Evolutionary conservation across 2,888 invertebrate genomes (phyloP).

Genomic region (Philereme transversata): DNA sequence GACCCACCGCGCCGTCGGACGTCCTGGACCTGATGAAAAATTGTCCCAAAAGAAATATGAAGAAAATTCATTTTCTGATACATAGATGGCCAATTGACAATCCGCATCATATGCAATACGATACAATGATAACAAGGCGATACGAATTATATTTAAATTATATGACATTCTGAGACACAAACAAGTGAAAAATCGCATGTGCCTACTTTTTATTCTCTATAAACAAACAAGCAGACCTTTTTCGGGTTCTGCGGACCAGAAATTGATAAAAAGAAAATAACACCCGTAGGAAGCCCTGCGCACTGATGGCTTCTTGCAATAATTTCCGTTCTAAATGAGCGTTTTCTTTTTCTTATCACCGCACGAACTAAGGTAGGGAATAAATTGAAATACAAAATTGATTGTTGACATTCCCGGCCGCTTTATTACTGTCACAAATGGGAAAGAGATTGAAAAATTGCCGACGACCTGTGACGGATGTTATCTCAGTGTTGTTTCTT

Average conservation of each 20-base stretch:
- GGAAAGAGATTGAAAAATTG: conserved; percentile 80
- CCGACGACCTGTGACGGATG: conserved; percentile 67
- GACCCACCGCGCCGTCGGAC: too few relatives aligned
- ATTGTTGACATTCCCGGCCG: conserved; percentile 83
- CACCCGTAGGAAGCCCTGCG: conserved; percentile 61
- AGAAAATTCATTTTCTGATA: too few relatives aligned
- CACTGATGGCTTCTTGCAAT: conserved; percentile 83
- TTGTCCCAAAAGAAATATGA: too few relatives aligned
- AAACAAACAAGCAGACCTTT: neutral
- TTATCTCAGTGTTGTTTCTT: conserved; percentile 55
- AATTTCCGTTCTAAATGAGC: conserved; percentile 84
- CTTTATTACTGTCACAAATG: conserved; percentile 84
- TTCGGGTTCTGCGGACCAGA: conserved; percentile 4
- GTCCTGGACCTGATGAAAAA: too few relatives aligned
- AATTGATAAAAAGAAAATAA: conserved; percentile 48
- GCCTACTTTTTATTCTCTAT: neutral
- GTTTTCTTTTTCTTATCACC: conserved; percentile 83
- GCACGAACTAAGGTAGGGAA: conserved; percentile 82
- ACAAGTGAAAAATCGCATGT: too few relatives aligned
- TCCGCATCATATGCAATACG: too few relatives aligned
- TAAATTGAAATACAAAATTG: conserved; percentile 85
- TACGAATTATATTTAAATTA: too few relatives aligned
- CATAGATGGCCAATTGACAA: too few relatives aligned
- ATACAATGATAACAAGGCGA: too few relatives aligned
- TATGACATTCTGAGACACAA: too few relatives aligned